Evolutionary conservation across 1,140 invertebrate genomes (phyloP).

Genomic region (Anastatus disparis): DNA sequence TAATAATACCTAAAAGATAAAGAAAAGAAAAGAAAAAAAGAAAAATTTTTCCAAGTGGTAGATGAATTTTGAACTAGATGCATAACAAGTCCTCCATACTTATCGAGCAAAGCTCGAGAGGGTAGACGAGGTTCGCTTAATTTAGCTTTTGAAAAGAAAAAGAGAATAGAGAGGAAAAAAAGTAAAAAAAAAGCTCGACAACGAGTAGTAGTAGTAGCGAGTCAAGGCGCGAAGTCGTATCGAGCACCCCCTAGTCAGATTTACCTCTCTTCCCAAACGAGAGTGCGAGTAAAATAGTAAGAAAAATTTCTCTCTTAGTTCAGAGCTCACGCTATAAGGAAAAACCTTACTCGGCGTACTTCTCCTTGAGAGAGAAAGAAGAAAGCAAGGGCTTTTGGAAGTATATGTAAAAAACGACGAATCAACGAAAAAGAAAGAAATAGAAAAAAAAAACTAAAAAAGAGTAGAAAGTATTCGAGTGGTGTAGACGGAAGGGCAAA

Average conservation of each 20-base stretch:
- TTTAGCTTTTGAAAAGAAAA: slow-evolving; percentile 25
- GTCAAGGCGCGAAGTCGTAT: slow-evolving; percentile 27
- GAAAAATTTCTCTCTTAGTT: slow-evolving; percentile 3
- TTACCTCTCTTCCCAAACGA: too few relatives aligned
- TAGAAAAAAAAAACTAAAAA: neutral
- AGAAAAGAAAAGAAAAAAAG: too few relatives aligned
- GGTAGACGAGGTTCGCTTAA: slow-evolving; percentile 3
- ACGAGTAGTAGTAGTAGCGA: too few relatives aligned
- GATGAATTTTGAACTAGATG: neutral
- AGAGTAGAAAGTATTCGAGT: slow-evolving; percentile 15
- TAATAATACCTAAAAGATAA: too few relatives aligned
- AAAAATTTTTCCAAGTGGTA: too few relatives aligned
- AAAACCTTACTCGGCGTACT: too few relatives aligned
- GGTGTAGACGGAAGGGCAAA: neutral
- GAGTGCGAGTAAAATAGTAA: neutral
- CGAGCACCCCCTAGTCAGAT: slow-evolving; percentile 29
- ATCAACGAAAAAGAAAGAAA: slow-evolving; percentile 6
- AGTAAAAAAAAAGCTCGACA: too few relatives aligned
- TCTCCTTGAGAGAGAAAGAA: too few relatives aligned
- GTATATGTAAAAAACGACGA: slow-evolving; percentile 33
- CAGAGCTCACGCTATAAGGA: too few relatives aligned
- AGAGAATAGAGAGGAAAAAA: too few relatives aligned
- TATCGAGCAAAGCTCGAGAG: too few relatives aligned
- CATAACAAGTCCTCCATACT: neutral
- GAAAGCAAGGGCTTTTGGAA: slow-evolving; percentile 20